A percentile compares a stretch with the other conserved stretches of the same genome.
Evolutionary conservation across 2,113 vertebrate genomes (phyloP).

Genomic region (Microcebus lehilahytsara): DNA sequence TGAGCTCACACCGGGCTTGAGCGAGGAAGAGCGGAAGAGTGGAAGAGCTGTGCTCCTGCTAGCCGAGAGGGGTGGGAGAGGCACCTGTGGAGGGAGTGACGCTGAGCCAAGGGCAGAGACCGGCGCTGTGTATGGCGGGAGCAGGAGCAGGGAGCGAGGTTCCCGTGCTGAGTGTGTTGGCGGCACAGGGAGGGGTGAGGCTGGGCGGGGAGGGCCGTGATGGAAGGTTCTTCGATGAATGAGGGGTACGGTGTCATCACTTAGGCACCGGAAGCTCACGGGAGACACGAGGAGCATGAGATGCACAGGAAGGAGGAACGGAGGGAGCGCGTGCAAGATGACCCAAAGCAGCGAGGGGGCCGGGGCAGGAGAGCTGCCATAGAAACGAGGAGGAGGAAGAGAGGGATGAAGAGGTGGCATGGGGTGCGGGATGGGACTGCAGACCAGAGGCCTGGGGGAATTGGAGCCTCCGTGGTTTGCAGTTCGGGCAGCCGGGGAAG

Average conservation of each 20-base stretch:
- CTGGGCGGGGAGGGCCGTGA: no score
- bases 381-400: background rate
- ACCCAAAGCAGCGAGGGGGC: background rate
- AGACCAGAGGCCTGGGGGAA: background rate
- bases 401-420: fast-evolving
- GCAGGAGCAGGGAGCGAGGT: fast-evolving
- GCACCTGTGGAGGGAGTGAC: background rate
- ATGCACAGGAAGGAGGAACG: background rate
- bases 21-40: background rate
- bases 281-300: background rate
- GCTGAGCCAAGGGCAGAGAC: fast-evolving
- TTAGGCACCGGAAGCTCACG: background rate
- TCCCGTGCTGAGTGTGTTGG: fast-evolving
- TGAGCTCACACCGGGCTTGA: background rate
- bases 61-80: background rate
- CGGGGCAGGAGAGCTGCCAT: no score
- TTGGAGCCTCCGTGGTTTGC: fast-evolving
- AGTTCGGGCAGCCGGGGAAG: no score
- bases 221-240: no score
- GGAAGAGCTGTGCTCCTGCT: background rate
- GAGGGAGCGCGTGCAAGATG: fast-evolving
- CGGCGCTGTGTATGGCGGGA: fast-evolving
- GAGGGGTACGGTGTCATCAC: no score
- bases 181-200: fast-evolving
- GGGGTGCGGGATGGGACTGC: fast-evolving